phyloP scores from a whole-genome alignment of 2,888 invertebrate species.

The Nymphalis urticae region DNA sequence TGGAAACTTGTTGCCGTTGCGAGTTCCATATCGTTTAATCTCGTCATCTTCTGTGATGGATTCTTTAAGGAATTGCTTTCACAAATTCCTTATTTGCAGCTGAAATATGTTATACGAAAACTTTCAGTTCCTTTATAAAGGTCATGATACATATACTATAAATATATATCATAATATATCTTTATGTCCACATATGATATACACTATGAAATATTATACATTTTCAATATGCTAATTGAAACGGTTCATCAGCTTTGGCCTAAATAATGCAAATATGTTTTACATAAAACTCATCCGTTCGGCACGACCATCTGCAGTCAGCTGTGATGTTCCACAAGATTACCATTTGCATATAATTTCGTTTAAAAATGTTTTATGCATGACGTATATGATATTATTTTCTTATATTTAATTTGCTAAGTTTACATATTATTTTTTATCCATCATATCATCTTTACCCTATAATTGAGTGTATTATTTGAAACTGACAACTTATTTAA shows the following conservation, averaged over 20 bases:
- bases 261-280: neutral
- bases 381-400: neutral
- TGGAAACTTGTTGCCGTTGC: slow-evolving; percentile 12
- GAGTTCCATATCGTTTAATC: slow-evolving; percentile 2
- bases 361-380: slow-evolving; percentile 4
- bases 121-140: too few relatives aligned
- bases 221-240: neutral
- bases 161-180: too few relatives aligned
- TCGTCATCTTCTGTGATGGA: neutral
- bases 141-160: too few relatives aligned
- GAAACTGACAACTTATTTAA: too few relatives aligned
- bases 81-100: too few relatives aligned
- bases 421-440: neutral
- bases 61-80: neutral
- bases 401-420: neutral
- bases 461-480: too few relatives aligned
- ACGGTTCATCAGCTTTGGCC: slow-evolving; percentile 1
- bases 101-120: too few relatives aligned
- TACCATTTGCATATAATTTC: slow-evolving; percentile 30
- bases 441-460: too few relatives aligned
- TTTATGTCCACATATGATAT: too few relatives aligned
- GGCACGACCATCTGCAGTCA: slow-evolving; percentile 23
- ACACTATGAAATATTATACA: too few relatives aligned
- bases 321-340: slow-evolving; percentile 18
- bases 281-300: slow-evolving; percentile 19